Evolutionary conservation across 2,888 invertebrate species (phyloP).

Genomic region (Mesochorus sp.): DNA sequence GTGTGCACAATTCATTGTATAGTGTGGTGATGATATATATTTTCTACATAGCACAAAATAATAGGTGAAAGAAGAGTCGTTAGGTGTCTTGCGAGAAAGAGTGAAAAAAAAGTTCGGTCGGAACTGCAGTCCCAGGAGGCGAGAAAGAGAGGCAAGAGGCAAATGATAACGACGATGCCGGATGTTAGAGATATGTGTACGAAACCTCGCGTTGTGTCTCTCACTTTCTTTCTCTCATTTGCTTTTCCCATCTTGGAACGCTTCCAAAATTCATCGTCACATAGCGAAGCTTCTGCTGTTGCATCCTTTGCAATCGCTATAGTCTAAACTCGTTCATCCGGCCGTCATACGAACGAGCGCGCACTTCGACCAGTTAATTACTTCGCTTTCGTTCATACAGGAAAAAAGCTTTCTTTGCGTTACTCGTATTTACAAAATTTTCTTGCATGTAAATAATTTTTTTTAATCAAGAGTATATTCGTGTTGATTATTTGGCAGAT

Average conservation of each 20-base stretch:
- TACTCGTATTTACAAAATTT: background rate
- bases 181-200: constrained; percentile 11
- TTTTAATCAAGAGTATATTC: background rate
- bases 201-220: background rate
- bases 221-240: background rate
- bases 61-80: too few relatives aligned
- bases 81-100: too few relatives aligned
- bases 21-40: too few relatives aligned
- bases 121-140: too few relatives aligned
- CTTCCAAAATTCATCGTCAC: constrained; percentile 69
- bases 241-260: constrained; percentile 58
- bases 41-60: too few relatives aligned
- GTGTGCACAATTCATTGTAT: too few relatives aligned
- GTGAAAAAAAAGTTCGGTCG: too few relatives aligned
- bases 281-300: constrained; percentile 23
- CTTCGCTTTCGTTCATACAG: constrained; percentile 62
- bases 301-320: background rate
- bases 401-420: background rate
- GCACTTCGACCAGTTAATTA: constrained; percentile 68
- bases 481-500: background rate
- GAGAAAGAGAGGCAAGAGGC: background rate
- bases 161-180: constrained; percentile 30
- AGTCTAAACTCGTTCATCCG: constrained; percentile 23
- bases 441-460: too few relatives aligned
- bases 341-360: background rate